Conservation (phyloP, 2,113 vertebrate genomes). For the Oreotrochilus melanogaster region DNA sequence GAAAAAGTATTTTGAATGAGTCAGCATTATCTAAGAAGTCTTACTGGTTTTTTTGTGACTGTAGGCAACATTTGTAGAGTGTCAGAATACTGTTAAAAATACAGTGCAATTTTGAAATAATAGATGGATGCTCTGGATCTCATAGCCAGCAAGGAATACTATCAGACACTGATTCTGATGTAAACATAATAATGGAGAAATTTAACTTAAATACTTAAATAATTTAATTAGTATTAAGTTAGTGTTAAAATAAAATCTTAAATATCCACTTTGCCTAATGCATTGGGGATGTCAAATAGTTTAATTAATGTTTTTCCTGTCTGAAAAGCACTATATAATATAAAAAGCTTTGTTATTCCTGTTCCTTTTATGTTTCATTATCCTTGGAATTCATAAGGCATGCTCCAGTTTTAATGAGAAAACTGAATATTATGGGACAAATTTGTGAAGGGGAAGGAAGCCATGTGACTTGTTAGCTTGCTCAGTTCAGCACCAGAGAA, state of each 20-base stretch:
- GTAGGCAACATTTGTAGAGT: background rate
- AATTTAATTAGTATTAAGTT: slow-evolving; percentile 18
- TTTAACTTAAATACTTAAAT: slow-evolving; percentile 22
- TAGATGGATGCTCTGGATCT: background rate
- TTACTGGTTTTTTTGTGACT: background rate
- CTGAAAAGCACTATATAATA: slow-evolving; percentile 20
- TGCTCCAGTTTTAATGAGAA: slow-evolving; percentile 39
- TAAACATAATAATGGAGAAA: slow-evolving; percentile 18
- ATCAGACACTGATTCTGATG: background rate
- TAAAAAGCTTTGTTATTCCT: slow-evolving; percentile 26
- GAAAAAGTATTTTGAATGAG: background rate
- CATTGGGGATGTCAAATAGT: background rate
- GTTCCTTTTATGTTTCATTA: slow-evolving; percentile 12
- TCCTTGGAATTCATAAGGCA: background rate
- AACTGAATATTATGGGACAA: background rate
- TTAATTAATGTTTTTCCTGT: slow-evolving; percentile 43
- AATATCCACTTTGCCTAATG: slow-evolving; percentile 19
- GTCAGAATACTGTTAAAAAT: background rate
- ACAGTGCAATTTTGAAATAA: background rate
- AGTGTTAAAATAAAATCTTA: slow-evolving; percentile 6
- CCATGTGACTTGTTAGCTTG: background rate
- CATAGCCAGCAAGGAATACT: background rate
- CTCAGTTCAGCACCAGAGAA: background rate
- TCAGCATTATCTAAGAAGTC: background rate
- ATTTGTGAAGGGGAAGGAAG: background rate